These are phyloP conservation scores for Chaetodon trifasciatus DNA, from an alignment of 2,797 vertebrate genomes.

Conservation along the genomic window DNA sequence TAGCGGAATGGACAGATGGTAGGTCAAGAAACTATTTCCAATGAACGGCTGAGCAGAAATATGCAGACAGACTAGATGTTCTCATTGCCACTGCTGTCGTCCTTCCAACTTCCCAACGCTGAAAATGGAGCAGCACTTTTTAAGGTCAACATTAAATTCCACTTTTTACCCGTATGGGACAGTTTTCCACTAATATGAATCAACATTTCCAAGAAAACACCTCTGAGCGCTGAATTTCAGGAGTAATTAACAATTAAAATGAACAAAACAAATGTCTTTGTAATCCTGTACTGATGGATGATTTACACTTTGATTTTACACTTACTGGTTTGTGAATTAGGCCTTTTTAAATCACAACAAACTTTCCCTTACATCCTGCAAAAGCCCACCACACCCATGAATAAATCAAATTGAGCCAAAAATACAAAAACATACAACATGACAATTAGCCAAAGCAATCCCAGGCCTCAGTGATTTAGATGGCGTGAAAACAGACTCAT, in stretches of 20 bases:
- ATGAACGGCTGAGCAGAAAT: constrained; percentile 1
- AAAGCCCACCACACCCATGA: constrained; percentile 63
- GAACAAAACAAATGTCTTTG: constrained; percentile 23
- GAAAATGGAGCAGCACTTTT: constrained; percentile 14
- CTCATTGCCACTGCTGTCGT: constrained; percentile 9
- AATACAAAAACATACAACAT: constrained; percentile 62
- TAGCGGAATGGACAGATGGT: constrained; percentile 7
- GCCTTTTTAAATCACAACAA: constrained; percentile 35
- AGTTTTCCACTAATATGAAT: constrained; percentile 5
- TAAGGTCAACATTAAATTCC: constrained; percentile 12
- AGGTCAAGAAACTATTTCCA: neutral
- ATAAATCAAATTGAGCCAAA: constrained; percentile 65
- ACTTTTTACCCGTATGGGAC: constrained; percentile 17
- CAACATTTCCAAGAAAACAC: constrained; percentile 30
- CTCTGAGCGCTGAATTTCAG: neutral
- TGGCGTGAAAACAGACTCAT: constrained; percentile 64
- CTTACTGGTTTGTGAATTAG: constrained; percentile 48
- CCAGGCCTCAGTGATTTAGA: constrained; percentile 62
- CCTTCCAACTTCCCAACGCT: constrained; percentile 21
- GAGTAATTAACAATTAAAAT: constrained; percentile 30
- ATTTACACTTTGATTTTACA: constrained; percentile 20
- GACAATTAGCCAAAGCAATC: constrained; percentile 60
- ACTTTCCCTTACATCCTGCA: constrained; percentile 49
- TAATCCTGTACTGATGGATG: constrained; percentile 22
- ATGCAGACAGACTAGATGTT: constrained; percentile 12